Conservation (phyloP, 2,888 invertebrate species). For the Bimastos eiseni region DNA sequence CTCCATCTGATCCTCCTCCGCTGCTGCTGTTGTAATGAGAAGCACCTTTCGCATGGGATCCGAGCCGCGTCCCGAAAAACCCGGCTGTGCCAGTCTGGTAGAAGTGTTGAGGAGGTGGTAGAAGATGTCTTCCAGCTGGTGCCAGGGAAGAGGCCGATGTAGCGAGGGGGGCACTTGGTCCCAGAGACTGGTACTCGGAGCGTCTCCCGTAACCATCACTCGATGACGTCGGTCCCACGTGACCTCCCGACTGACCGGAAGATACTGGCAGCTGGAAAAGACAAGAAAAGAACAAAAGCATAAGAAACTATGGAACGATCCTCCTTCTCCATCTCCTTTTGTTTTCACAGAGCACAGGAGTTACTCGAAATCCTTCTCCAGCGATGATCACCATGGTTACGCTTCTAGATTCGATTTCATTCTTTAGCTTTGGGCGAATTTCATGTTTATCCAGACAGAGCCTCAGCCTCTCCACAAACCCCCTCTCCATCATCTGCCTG, state of each 20-base stretch:
- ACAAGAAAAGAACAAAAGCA: no score
- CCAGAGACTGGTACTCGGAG: neutral
- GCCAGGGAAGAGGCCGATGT: no score
- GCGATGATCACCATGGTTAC: neutral
- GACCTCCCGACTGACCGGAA: neutral
- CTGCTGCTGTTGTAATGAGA: neutral
- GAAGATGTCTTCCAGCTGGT: neutral
- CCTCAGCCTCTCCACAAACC: neutral
- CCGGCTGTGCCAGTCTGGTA: neutral
- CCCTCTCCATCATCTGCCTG: neutral
- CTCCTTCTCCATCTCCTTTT: no score
- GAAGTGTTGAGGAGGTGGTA: neutral
- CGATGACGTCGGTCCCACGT: neutral
- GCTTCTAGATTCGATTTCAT: neutral
- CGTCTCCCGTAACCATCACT: neutral
- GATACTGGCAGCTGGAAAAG: neutral
- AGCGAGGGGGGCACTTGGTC: neutral
- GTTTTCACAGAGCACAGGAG: no score
- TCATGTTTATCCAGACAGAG: neutral
- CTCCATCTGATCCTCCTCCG: neutral
- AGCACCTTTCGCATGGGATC: neutral
- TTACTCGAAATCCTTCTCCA: no score
- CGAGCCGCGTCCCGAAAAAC: neutral
- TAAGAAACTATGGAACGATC: no score
- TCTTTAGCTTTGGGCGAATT: conserved; percentile 9